Conservation (phyloP, 2,113 vertebrate genomes). For the Cephalopholis sonnerati region DNA sequence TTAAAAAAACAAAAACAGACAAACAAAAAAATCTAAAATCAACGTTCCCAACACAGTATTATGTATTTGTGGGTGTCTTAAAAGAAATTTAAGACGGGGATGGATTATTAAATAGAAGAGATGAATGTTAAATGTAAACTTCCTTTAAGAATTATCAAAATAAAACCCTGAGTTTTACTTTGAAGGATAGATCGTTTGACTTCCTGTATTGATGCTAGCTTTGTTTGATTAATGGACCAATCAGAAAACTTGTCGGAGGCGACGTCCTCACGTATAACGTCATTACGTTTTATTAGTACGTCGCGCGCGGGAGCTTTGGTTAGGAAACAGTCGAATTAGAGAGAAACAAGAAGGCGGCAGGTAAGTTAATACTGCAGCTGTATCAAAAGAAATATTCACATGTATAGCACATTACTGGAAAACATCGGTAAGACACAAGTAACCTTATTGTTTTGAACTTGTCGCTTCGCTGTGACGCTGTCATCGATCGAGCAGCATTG, state of each 20-base stretch:
- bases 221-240: not conserved
- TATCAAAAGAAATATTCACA: accelerated
- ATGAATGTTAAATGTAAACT: no score
- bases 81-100: no score
- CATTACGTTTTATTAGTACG: not conserved
- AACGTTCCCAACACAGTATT: no score
- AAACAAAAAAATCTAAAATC: no score
- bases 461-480: not conserved
- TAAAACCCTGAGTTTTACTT: slow-evolving; percentile 1
- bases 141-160: no score
- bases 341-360: not conserved
- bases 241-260: not conserved
- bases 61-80: no score
- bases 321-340: slow-evolving; percentile 3
- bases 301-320: slow-evolving; percentile 65
- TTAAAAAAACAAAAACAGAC: no score
- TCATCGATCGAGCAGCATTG: not conserved
- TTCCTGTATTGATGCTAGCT: not conserved
- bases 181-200: not conserved
- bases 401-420: accelerated
- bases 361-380: not conserved
- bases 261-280: slow-evolving; percentile 31
- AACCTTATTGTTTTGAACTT: no score
- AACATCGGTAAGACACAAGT: accelerated
- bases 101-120: no score